phyloP scores from a whole-genome alignment of 1,140 invertebrate species.

The Mya arenaria region DNA sequence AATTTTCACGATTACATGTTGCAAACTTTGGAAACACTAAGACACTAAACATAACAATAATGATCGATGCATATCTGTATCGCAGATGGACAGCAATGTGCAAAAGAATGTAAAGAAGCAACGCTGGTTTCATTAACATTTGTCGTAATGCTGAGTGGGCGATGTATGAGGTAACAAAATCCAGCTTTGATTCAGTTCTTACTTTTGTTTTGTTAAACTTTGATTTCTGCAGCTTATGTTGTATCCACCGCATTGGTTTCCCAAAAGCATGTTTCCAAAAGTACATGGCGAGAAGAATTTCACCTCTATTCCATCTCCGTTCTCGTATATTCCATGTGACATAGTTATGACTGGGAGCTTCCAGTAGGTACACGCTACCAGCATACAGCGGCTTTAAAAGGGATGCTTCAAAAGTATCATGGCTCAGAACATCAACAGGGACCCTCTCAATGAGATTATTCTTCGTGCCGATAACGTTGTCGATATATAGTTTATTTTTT shows the following conservation, averaged over 20 bases:
- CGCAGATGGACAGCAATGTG: constrained; percentile 65
- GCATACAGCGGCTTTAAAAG: constrained; percentile 72
- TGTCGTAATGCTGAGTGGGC: constrained; percentile 73
- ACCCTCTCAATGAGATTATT: constrained; percentile 72
- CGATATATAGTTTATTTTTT: constrained; percentile 73
- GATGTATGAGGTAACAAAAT: constrained; percentile 74
- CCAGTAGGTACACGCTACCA: constrained; percentile 66
- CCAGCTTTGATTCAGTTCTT: constrained; percentile 69
- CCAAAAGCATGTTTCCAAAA: constrained; percentile 74
- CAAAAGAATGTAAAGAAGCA: constrained; percentile 69
- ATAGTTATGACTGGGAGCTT: constrained; percentile 75
- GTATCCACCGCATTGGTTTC: constrained; percentile 69
- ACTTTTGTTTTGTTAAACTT: constrained; percentile 68
- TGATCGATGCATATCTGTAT: constrained; percentile 69
- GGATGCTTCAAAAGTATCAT: constrained; percentile 77
- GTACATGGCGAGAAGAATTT: constrained; percentile 74
- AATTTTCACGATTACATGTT: constrained; percentile 70
- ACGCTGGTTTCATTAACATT: constrained; percentile 77
- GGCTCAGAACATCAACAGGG: constrained; percentile 76
- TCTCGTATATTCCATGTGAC: constrained; percentile 76
- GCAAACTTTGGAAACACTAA: constrained; percentile 74
- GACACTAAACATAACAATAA: constrained; percentile 73
- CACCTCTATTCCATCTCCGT: constrained; percentile 75
- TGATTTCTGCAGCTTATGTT: constrained; percentile 64
- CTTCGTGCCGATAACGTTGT: constrained; percentile 69